Conservation (phyloP, 2,888 invertebrate genomes). For the Xestoiulus laeticollis region DNA sequence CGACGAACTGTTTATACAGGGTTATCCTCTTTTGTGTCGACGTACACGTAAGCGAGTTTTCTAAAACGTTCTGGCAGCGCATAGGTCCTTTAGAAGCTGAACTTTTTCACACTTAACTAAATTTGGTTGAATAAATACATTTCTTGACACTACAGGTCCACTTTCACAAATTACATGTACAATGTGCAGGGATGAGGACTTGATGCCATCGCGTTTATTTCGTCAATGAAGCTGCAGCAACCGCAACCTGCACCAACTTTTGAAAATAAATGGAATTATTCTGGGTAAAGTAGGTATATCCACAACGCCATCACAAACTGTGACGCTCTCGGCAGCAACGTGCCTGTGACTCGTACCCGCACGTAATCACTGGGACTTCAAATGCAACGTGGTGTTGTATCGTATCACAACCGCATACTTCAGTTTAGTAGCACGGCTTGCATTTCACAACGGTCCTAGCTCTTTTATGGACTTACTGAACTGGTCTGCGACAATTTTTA, state of each 20-base stretch:
- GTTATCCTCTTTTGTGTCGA: background rate
- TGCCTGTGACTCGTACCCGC: background rate
- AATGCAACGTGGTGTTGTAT: background rate
- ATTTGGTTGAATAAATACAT: slow-evolving; percentile 21
- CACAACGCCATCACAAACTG: slow-evolving; percentile 17
- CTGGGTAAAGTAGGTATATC: slow-evolving; percentile 23
- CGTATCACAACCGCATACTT: background rate
- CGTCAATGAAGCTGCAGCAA: background rate
- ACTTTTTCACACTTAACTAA: background rate
- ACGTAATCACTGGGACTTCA: background rate
- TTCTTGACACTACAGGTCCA: background rate
- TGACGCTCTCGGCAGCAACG: background rate
- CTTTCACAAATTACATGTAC: slow-evolving; percentile 30
- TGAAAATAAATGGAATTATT: slow-evolving; percentile 40
- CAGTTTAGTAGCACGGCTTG: background rate
- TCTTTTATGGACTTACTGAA: background rate
- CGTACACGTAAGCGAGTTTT: background rate
- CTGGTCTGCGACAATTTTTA: background rate
- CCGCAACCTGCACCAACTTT: background rate
- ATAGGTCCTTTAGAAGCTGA: background rate
- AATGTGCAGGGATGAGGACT: background rate
- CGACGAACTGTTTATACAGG: background rate
- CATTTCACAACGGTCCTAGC: background rate
- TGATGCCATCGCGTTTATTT: background rate
- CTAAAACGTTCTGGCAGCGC: background rate